Percentiles rank a stretch among this genome's conserved stretches.
Conservation (phyloP, 2,113 vertebrate species). For the Pedetes capensis region DNA sequence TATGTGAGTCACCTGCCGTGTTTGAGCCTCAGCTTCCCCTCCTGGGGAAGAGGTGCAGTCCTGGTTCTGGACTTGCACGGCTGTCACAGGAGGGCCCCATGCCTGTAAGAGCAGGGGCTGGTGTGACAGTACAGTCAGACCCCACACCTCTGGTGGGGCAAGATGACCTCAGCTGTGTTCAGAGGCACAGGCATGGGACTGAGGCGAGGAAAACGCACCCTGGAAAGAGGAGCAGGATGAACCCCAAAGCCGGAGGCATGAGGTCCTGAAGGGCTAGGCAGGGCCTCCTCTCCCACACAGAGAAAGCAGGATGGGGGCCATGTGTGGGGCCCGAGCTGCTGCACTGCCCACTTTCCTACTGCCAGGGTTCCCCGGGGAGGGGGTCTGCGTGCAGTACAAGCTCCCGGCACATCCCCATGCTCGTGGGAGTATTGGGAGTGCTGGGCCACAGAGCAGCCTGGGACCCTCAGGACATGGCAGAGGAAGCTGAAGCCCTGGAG, state of each 20-base stretch:
- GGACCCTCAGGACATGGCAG: neutral
- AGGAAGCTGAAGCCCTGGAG: neutral
- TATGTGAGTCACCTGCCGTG: neutral
- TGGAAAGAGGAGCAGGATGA: neutral
- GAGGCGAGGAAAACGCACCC: neutral
- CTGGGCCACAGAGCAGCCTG: neutral
- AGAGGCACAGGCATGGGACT: neutral
- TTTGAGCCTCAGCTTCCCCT: neutral
- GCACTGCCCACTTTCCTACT: rapidly evolving
- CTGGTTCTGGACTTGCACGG: neutral
- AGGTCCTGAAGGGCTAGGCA: neutral
- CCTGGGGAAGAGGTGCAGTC: neutral
- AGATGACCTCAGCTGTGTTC: neutral
- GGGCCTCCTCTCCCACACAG: neutral
- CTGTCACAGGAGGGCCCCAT: neutral
- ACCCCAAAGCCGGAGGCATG: neutral
- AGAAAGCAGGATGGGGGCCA: neutral
- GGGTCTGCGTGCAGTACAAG: neutral
- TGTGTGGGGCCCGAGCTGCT: neutral
- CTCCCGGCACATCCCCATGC: neutral
- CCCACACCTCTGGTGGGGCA: neutral
- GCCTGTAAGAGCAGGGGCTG: neutral
- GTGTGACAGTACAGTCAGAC: neutral
- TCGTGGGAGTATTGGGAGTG: neutral
- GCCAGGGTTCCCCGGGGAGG: neutral